These are phyloP conservation scores for Chroicocephalus ridibundus DNA, from an alignment of 2,113 vertebrate genomes.

Conservation along the genomic window DNA sequence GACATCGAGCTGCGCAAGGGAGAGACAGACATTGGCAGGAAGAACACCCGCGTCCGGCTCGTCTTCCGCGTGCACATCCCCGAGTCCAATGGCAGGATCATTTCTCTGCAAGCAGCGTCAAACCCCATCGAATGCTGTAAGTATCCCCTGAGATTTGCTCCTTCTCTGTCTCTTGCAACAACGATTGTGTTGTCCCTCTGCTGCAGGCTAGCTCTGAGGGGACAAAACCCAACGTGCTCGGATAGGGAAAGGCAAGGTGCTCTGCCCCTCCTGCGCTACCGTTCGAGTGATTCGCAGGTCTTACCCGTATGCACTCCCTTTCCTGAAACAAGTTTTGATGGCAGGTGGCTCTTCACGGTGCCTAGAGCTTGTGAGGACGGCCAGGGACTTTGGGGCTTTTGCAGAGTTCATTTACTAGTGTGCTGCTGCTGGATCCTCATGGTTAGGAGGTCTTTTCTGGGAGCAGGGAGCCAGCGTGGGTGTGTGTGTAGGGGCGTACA, in stretches of 20 bases:
- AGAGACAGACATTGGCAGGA: slow-evolving; percentile 95
- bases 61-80: slow-evolving; percentile 95
- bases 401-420: fast-evolving
- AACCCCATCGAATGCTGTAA: slow-evolving; percentile 98
- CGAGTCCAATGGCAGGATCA: slow-evolving; percentile 82
- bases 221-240: fast-evolving
- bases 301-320: fast-evolving
- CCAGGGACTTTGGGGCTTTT: fast-evolving
- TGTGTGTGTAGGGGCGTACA: fast-evolving
- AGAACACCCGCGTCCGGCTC: slow-evolving; percentile 94
- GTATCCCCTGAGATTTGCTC: slow-evolving; percentile 7
- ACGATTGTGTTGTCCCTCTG: fast-evolving
- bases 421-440: background rate
- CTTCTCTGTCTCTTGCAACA: background rate
- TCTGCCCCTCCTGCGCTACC: background rate
- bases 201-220: background rate
- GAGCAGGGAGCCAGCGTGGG: background rate
- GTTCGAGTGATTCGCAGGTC: background rate
- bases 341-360: background rate
- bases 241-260: background rate
- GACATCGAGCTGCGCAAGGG: slow-evolving; percentile 98
- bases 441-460: background rate
- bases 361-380: background rate
- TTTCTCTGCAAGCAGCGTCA: slow-evolving; percentile 91
- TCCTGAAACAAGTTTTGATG: background rate